Evolutionary conservation across 2,888 invertebrate species (phyloP), one percentile per base, ranked within the genome.

Genomic region (Metallyticus violacea): DNA sequence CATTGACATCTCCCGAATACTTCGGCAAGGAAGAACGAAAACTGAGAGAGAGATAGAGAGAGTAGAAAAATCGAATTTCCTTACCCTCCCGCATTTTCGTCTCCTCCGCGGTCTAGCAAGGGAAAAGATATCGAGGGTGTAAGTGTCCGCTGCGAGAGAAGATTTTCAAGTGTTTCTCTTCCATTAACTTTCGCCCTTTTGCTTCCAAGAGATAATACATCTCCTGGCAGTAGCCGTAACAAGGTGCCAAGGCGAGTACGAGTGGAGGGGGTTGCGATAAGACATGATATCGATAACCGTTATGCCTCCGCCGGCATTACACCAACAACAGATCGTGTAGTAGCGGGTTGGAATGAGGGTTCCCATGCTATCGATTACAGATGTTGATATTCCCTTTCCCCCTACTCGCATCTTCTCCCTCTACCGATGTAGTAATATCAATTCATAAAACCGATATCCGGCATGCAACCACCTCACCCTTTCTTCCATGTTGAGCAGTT

Each of bases 361-460:
- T 62, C 40, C 15, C 40, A 9, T 22, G 15, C 40, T 62, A 62
- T 62, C 40, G 40, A 62, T 62, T 62, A 62, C 40, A 62, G 40
- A 62, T 62, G 40, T 62, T 62, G 40, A 62, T 62, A 62, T 62
- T 62, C 40, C 15, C 40, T 62, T 62, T 22, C 40, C 40, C 22
- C n/a, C n/a, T n/a, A n/a, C n/a, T n/a, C n/a, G n/a, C n/a, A n/a
- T n/a, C n/a, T n/a, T n/a, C n/a, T n/a, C n/a, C n/a, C n/a, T n/a
- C n/a, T n/a, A n/a, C 78, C 79, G 29, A 79, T 80, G 29, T 22
- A 80, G 79, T 80, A 80, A 80, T 80, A 80, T 80, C 28, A 80
- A 80, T 80, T 80, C 79, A 80, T 80, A 80, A 28, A 80, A 80
- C 79, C 79, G 79, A 80, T 80, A 80, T n/a, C 79, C 79, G 29